Base-by-base conservation (phyloP, 2,888 invertebrate species). In the Hetaerina titia region DNA sequence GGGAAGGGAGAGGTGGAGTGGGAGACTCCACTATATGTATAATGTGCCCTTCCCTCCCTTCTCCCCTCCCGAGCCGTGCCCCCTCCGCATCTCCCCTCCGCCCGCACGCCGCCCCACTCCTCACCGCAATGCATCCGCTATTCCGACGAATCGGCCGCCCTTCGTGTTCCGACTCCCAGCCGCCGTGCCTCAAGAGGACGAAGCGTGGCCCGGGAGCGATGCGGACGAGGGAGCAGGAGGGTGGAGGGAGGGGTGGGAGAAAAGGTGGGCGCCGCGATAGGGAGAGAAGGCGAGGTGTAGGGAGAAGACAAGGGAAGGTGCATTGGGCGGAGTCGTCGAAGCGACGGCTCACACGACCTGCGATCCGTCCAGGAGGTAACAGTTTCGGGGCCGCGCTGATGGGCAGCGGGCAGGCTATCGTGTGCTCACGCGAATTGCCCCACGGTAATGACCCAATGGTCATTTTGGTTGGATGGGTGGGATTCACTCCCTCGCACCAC, bases 151-250 rank as follows among this genome's bases (percentile, higher is more conserved):
- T 81, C 60, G 60, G 63, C 69, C 81, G 9, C 31, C 31, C 81
- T 31, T 22, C 81, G 31, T n/a, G 22, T 11, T 22, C 81, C 5
- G 13, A 9, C 31, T 81, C 81, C 13, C 11, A 13, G 22, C n/a
- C 19, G 69, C 69, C 69, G 69, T n/a, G 81, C 81, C 81, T 81
- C 31, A 69, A 69, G 69, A 69, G 69, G 69, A n/a, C 69, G 69
- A 69, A 69, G n/a, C 69, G 22, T 69, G 69, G 69, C 69, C 45
- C n/a, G 69, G 69, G n/a, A 22, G 69, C 22, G 9, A n/a, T 69
- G 69, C 81, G 31, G 25, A 31, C 11, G 31, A 31, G 31, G 31
- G 81, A 25, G 15, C 13, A 11, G 81, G 31, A 45, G 45, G 81
- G 45, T 17, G 60, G 60, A 60, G 60, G 60, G 17, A 60, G 60